A percentile compares a stretch with the other conserved stretches of the same genome.
Conservation (phyloP, 2,797 vertebrate species). For the Podarcis siculus region DNA sequence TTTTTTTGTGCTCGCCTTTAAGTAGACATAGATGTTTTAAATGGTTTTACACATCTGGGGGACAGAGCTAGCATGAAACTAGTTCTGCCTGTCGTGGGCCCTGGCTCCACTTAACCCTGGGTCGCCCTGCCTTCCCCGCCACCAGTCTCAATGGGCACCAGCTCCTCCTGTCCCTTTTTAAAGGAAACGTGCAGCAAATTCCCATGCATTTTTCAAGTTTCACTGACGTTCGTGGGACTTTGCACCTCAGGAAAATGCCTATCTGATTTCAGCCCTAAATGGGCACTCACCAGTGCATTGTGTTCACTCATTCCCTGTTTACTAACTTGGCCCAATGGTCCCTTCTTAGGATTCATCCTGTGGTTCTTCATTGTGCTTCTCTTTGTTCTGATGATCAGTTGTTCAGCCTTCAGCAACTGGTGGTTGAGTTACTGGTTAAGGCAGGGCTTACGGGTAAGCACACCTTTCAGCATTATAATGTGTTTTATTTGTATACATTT, state of each 20-base stretch:
- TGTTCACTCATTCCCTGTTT: too few relatives aligned
- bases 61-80: too few relatives aligned
- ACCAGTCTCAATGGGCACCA: too few relatives aligned
- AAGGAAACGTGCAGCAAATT: neutral
- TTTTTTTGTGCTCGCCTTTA: too few relatives aligned
- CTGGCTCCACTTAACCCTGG: too few relatives aligned
- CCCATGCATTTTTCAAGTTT: neutral
- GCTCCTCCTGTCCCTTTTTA: neutral
- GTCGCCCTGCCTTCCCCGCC: too few relatives aligned
- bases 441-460: slow-evolving; percentile 79
- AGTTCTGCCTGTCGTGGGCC: too few relatives aligned
- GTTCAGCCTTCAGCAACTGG: slow-evolving; percentile 81
- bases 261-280: neutral
- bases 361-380: slow-evolving; percentile 63
- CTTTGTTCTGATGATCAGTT: slow-evolving; percentile 77
- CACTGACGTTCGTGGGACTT: neutral
- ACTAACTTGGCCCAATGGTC: neutral
- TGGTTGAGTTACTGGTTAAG: slow-evolving; percentile 85
- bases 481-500: too few relatives aligned
- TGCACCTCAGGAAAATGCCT: neutral
- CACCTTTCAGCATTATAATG: too few relatives aligned
- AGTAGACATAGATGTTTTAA: too few relatives aligned
- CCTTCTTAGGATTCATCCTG: slow-evolving; percentile 78
- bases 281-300: neutral
- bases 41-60: too few relatives aligned